Evolutionary conservation across 2,113 vertebrate species (phyloP).

Genomic region (Herpetotheres cachinnans): DNA sequence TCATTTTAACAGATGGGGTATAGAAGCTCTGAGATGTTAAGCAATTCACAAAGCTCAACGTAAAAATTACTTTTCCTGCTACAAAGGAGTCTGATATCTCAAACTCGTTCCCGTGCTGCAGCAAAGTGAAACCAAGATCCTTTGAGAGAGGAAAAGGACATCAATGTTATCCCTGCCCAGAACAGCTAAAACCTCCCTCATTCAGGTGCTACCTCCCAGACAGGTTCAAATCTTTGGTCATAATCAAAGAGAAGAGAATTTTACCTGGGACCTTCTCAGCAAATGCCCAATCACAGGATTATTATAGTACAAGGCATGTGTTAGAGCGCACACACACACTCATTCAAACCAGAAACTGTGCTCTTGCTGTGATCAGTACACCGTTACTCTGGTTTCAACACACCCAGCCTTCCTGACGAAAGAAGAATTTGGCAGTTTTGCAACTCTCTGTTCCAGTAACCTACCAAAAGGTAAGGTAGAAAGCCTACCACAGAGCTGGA

Average conservation of each 20-base stretch:
- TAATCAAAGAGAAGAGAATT: neutral
- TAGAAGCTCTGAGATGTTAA: neutral
- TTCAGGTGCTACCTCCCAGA: neutral
- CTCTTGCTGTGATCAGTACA: neutral
- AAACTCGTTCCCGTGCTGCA: neutral
- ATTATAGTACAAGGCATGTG: neutral
- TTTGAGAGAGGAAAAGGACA: neutral
- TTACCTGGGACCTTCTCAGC: neutral
- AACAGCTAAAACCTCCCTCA: neutral
- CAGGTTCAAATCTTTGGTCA: neutral
- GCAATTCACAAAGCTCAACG: neutral
- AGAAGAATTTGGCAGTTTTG: neutral
- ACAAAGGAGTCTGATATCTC: neutral
- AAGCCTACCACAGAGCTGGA: neutral
- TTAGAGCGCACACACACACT: neutral
- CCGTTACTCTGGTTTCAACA: neutral
- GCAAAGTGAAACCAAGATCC: neutral
- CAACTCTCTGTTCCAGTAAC: neutral
- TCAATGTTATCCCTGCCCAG: neutral
- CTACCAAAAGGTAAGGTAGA: neutral
- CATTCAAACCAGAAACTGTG: rapidly evolving
- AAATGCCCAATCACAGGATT: neutral
- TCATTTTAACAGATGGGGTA: neutral
- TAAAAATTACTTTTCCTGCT: neutral
- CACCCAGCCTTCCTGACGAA: neutral